These are phyloP conservation scores for Biston betularia DNA, from an alignment of 2,888 invertebrate species.

Conservation along the genomic window DNA sequence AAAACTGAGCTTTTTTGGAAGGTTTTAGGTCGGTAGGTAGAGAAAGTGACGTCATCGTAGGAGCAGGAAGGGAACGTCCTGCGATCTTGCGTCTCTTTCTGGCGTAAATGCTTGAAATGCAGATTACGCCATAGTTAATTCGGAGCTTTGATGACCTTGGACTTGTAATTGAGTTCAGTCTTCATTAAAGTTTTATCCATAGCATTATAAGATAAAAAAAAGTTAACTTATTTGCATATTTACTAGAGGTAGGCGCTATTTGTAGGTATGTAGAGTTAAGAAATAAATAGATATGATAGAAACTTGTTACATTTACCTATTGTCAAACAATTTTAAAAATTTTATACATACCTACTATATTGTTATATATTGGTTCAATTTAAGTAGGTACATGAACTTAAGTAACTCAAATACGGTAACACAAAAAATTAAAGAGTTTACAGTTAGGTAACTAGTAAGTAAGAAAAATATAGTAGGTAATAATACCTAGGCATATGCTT, in stretches of 20 bases:
- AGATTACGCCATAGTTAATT: constrained; percentile 5
- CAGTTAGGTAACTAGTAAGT: too few relatives aligned
- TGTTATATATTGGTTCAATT: too few relatives aligned
- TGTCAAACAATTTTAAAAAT: too few relatives aligned
- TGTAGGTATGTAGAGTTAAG: not conserved
- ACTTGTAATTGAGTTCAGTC: constrained; percentile 2
- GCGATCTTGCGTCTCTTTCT: constrained; percentile 62
- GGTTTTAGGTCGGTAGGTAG: constrained; percentile 54
- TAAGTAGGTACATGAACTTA: too few relatives aligned
- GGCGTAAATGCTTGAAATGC: constrained; percentile 47
- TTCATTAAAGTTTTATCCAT: not conserved
- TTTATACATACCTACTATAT: too few relatives aligned
- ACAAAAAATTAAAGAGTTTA: too few relatives aligned
- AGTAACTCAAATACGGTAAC: too few relatives aligned
- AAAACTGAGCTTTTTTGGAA: constrained; percentile 55
- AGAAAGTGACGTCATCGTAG: constrained; percentile 67
- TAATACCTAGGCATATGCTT: too few relatives aligned
- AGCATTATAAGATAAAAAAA: not conserved
- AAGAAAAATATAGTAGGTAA: too few relatives aligned
- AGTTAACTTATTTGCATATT: not conserved
- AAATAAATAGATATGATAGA: too few relatives aligned
- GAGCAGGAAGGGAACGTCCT: constrained; percentile 51
- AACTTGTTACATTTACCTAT: too few relatives aligned
- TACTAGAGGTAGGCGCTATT: too few relatives aligned
- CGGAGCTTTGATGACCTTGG: constrained; percentile 6